phyloP scores from a whole-genome alignment of 2,113 vertebrate species.

The Rafetus swinhoei region DNA sequence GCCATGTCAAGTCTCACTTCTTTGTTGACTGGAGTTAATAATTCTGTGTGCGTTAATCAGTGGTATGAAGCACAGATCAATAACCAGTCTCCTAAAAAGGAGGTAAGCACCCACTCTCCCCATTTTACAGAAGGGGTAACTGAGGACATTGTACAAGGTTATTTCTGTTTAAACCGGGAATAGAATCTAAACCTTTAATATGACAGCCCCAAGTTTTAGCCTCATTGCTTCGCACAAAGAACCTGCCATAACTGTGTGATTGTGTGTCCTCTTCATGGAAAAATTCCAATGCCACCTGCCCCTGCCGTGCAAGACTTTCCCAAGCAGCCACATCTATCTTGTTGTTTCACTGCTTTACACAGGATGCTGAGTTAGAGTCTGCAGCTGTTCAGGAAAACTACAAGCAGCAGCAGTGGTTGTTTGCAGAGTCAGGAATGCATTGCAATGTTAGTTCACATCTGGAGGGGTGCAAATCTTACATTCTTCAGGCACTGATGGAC shows the following conservation, averaged over 20 bases:
- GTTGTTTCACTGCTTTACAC: neutral
- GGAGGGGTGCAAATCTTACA: neutral
- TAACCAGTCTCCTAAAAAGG: neutral
- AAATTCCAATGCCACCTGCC: neutral
- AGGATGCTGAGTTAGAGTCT: neutral
- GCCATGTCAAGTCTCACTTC: neutral
- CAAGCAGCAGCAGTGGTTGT: neutral
- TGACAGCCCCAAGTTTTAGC: neutral
- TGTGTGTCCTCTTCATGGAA: neutral
- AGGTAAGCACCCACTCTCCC: neutral
- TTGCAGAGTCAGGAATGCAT: neutral
- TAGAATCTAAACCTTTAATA: neutral
- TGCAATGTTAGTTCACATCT: neutral
- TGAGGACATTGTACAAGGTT: neutral
- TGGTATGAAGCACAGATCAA: too few relatives aligned
- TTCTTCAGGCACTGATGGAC: neutral
- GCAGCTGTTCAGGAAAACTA: neutral
- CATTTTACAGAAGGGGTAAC: neutral
- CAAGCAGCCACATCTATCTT: neutral
- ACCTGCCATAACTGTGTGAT: neutral
- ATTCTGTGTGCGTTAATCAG: neutral
- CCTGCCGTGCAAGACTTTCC: neutral
- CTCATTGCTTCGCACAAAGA: neutral
- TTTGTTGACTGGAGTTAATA: neutral
- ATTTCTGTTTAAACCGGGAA: neutral